phyloP scores from a whole-genome alignment of 2,888 invertebrate species.

The Trilocha varians region DNA sequence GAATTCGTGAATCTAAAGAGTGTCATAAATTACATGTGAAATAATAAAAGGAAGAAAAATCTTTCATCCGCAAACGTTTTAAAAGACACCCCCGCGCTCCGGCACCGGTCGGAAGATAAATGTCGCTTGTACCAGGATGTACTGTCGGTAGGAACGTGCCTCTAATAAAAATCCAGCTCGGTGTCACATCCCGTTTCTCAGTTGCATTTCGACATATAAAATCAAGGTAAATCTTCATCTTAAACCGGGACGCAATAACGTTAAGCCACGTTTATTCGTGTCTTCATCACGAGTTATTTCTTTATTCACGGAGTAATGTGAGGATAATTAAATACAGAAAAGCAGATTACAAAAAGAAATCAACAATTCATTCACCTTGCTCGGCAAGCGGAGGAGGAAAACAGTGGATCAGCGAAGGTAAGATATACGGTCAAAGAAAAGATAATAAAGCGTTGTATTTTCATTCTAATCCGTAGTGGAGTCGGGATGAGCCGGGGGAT shows the following conservation, averaged over 20 bases:
- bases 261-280: neutral
- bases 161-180: slow-evolving; percentile 38
- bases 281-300: slow-evolving; percentile 1
- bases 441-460: slow-evolving; percentile 68
- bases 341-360: slow-evolving; percentile 34
- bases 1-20: slow-evolving; percentile 38
- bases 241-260: neutral
- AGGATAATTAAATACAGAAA: slow-evolving; percentile 34
- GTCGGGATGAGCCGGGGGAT: slow-evolving; percentile 43
- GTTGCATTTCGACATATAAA: slow-evolving; percentile 5
- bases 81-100: slow-evolving; percentile 44
- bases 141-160: slow-evolving; percentile 47
- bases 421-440: slow-evolving; percentile 64
- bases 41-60: slow-evolving; percentile 60
- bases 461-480: slow-evolving; percentile 61
- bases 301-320: slow-evolving; percentile 3
- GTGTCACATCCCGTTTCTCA: slow-evolving; percentile 12
- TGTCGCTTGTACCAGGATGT: slow-evolving; percentile 53
- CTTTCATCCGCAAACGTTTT: slow-evolving; percentile 58
- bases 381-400: slow-evolving; percentile 29
- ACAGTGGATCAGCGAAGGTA: slow-evolving; percentile 45
- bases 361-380: slow-evolving; percentile 42
- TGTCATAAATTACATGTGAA: slow-evolving; percentile 63
- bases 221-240: slow-evolving; percentile 1
- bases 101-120: slow-evolving; percentile 43